These are phyloP conservation scores for Pseudomyrmex pallidus DNA, from an alignment of 1,140 invertebrate genomes.

Conservation along the genomic window DNA sequence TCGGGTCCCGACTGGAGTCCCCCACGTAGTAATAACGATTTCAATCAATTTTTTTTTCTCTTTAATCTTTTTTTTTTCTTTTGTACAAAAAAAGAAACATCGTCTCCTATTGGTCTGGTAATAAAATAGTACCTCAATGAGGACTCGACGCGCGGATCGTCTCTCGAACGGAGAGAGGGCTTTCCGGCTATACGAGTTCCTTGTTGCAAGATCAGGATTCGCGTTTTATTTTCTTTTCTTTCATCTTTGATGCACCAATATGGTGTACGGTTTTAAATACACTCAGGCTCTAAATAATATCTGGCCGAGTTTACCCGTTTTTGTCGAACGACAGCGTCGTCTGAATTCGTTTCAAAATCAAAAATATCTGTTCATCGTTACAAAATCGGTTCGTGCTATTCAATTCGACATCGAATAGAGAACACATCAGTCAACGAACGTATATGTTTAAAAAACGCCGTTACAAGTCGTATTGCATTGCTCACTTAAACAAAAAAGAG, in stretches of 20 bases:
- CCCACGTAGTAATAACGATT: slow-evolving; percentile 22
- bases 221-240: slow-evolving; percentile 25
- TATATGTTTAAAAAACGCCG: slow-evolving; percentile 35
- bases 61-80: slow-evolving; percentile 13
- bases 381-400: slow-evolving; percentile 17
- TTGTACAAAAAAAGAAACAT: slow-evolving; percentile 53
- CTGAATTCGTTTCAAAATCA: slow-evolving; percentile 32
- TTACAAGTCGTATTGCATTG: slow-evolving; percentile 1
- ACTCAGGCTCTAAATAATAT: slow-evolving; percentile 61
- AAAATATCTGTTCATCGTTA: slow-evolving; percentile 28
- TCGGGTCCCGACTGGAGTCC: neutral
- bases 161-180: slow-evolving; percentile 34
- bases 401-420: slow-evolving; percentile 29
- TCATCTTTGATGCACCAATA: slow-evolving; percentile 75
- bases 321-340: slow-evolving; percentile 55
- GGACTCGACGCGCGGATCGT: slow-evolving; percentile 33
- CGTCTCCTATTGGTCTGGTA: slow-evolving; percentile 50
- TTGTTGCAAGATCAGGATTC: slow-evolving; percentile 23
- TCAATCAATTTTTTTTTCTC: slow-evolving; percentile 23
- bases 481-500: slow-evolving; percentile 10
- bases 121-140: slow-evolving; percentile 52
- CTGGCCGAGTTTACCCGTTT: slow-evolving; percentile 75
- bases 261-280: slow-evolving; percentile 72
- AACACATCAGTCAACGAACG: slow-evolving; percentile 25
- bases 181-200: neutral